Conservation (phyloP, 1,140 invertebrate genomes). For the Brachionus rotundiformis region DNA sequence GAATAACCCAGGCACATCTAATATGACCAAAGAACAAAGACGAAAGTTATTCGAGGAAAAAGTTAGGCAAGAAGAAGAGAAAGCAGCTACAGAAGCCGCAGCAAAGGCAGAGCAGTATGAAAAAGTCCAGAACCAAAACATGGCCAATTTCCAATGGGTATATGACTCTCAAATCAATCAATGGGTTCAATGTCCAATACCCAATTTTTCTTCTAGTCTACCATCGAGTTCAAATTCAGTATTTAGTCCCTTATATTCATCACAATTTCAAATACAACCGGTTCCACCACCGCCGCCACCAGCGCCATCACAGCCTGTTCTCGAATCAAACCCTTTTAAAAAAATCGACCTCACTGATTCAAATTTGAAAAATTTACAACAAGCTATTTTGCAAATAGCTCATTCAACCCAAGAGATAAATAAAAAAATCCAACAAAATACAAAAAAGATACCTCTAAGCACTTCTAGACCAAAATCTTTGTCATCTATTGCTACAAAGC, state of each 20-base stretch:
- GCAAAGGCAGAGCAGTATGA: background rate
- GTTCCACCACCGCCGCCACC: background rate
- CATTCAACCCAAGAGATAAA: background rate
- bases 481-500: background rate
- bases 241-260: background rate
- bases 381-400: constrained; percentile 22
- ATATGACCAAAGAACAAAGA: constrained; percentile 31
- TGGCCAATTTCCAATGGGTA: background rate
- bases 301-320: background rate
- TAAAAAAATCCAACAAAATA: background rate
- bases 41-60: constrained; percentile 39
- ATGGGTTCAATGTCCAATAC: constrained; percentile 8
- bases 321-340: background rate
- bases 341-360: constrained; percentile 38
- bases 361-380: constrained; percentile 40
- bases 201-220: background rate
- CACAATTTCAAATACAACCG: background rate
- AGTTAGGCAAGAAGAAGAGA: constrained; percentile 22
- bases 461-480: constrained; percentile 5
- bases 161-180: constrained; percentile 21
- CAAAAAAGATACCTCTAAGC: background rate
- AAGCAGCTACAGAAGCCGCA: constrained; percentile 6
- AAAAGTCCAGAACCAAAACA: background rate
- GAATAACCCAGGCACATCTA: background rate
- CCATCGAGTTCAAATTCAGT: background rate